These are phyloP conservation scores for Ylistrum balloti DNA, from an alignment of 1,140 invertebrate species.

Conservation along the genomic window DNA sequence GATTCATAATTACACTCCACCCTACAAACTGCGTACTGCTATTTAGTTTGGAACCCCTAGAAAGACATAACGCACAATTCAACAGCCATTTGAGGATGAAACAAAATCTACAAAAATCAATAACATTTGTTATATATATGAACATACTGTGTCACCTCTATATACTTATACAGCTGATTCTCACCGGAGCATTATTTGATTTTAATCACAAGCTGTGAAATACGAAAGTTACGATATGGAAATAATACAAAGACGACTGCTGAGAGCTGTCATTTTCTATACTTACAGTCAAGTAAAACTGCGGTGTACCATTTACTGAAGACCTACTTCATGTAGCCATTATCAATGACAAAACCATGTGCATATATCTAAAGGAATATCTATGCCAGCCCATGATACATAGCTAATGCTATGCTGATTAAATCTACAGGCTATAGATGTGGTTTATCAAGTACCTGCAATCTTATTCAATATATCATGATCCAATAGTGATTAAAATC, in stretches of 20 bases:
- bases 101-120: constrained; percentile 36
- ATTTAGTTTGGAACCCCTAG: background rate
- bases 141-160: background rate
- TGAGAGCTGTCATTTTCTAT: background rate
- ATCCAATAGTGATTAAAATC: too few relatives aligned
- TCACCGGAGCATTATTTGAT: constrained; percentile 16
- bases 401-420: background rate
- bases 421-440: background rate
- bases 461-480: background rate
- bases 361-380: too few relatives aligned
- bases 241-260: background rate
- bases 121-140: constrained; percentile 25
- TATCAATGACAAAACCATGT: background rate
- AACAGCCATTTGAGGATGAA: constrained; percentile 19
- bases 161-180: background rate
- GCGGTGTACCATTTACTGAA: background rate
- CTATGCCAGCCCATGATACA: too few relatives aligned
- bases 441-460: background rate
- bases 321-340: background rate
- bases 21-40: background rate
- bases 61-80: constrained; percentile 13
- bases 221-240: background rate
- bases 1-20: background rate
- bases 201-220: constrained; percentile 33
- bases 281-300: background rate